These are phyloP conservation scores for Diplogasteroides magnus DNA, from an alignment of 1,140 invertebrate genomes.

Conservation along the genomic window DNA sequence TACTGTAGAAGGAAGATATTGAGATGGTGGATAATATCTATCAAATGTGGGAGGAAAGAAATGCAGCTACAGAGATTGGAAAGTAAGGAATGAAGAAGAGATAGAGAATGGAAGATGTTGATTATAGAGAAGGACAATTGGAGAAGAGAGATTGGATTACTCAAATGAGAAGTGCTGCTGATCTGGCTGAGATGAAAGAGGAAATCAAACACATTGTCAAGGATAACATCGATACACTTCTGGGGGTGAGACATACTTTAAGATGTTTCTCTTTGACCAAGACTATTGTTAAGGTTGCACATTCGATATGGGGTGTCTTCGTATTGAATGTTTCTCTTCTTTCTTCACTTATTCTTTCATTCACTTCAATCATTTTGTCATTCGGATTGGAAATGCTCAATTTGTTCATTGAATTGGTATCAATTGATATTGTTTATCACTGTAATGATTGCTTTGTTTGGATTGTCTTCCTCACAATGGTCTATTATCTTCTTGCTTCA, in stretches of 20 bases:
- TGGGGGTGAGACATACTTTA: conserved; percentile 66
- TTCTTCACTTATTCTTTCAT: conserved; percentile 75
- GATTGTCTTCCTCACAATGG: conserved; percentile 89
- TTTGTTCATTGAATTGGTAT: conserved; percentile 82
- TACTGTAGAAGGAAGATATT: not conserved
- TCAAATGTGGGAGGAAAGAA: conserved; percentile 76
- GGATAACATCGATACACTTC: conserved; percentile 83
- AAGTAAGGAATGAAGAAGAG: conserved; percentile 63
- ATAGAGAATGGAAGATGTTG: not conserved
- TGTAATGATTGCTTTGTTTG: conserved; percentile 60
- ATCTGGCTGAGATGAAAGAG: conserved; percentile 68
- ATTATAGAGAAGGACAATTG: conserved; percentile 59
- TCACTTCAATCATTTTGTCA: conserved; percentile 78
- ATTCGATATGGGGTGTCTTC: conserved; percentile 84
- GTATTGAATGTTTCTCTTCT: conserved; percentile 86
- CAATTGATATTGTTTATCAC: too few species aligned
- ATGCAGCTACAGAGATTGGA: conserved; percentile 51
- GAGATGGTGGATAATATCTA: conserved; percentile 81
- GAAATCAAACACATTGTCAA: conserved; percentile 67
- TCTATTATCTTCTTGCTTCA: conserved; percentile 86
- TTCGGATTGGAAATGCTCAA: conserved; percentile 88
- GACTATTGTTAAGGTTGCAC: too few species aligned
- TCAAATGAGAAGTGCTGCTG: conserved; percentile 63
- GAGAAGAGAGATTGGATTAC: conserved; percentile 71
- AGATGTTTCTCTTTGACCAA: too few species aligned